A percentile compares a stretch with the other conserved stretches of the same genome.
Conservation (phyloP, 2,888 invertebrate genomes). For the Phytoseiulus persimilis region DNA sequence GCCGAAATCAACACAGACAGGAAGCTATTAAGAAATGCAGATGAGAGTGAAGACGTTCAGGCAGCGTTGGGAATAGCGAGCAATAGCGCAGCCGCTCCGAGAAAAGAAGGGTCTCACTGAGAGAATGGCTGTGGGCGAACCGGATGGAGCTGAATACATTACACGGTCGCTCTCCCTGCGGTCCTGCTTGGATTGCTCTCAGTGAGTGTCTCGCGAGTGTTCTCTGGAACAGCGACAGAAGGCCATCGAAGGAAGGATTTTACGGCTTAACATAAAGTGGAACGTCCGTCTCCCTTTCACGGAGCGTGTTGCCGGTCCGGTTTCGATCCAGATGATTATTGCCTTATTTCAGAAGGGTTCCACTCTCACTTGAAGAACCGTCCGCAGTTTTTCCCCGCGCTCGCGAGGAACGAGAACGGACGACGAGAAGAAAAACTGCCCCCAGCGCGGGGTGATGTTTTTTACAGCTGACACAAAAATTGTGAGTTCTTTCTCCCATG, state of each 20-base stretch:
- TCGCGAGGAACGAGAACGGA: neutral
- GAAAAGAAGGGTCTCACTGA: neutral
- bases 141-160: neutral
- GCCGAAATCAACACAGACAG: neutral
- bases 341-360: neutral
- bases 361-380: neutral
- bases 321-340: neutral
- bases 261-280: neutral
- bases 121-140: neutral
- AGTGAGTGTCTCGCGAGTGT: neutral
- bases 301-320: neutral
- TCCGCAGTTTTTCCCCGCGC: neutral
- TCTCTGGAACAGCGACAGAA: neutral
- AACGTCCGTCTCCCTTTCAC: neutral
- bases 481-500: neutral
- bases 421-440: neutral
- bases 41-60: conserved; percentile 15
- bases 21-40: conserved; percentile 35
- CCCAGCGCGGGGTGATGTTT: neutral
- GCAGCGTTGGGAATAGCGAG: neutral
- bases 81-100: neutral
- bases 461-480: neutral
- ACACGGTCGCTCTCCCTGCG: neutral
- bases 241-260: neutral
- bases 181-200: neutral